These are phyloP conservation scores for Elanoides forficatus DNA, from an alignment of 2,113 vertebrate genomes.

Conservation along the genomic window DNA sequence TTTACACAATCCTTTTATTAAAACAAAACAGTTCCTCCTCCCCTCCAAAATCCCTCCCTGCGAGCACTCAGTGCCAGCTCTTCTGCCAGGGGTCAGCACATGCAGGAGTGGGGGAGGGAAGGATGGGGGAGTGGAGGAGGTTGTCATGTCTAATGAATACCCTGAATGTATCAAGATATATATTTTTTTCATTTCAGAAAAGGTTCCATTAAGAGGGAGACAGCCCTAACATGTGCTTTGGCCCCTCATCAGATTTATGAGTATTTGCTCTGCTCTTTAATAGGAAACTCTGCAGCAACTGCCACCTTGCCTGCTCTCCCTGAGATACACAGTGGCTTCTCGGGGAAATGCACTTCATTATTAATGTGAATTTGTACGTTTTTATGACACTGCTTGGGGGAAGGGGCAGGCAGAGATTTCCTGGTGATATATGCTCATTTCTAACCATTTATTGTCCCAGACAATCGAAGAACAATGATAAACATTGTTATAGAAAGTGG, in stretches of 20 bases:
- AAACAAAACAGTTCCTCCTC: conserved; percentile 12
- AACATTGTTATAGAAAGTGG: conserved; percentile 45
- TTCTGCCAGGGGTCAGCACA: conserved; percentile 36
- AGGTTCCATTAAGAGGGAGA: conserved; percentile 67
- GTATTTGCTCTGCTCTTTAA: conserved; percentile 58
- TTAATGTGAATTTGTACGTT: conserved; percentile 67
- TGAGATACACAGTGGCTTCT: conserved; percentile 63
- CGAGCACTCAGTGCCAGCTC: background rate
- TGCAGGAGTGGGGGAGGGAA: background rate
- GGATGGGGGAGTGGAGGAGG: conserved; percentile 20
- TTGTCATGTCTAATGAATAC: conserved; percentile 67
- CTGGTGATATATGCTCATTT: conserved; percentile 63
- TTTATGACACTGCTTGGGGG: conserved; percentile 64
- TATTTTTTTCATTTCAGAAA: conserved; percentile 65
- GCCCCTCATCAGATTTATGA: conserved; percentile 59
- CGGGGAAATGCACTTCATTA: conserved; percentile 65
- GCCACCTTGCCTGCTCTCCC: conserved; percentile 58
- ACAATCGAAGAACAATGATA: conserved; percentile 62
- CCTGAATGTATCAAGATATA: conserved; percentile 59
- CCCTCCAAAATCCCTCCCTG: conserved; percentile 8
- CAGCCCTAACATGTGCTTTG: conserved; percentile 59
- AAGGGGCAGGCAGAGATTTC: conserved; percentile 62
- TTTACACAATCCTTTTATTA: background rate
- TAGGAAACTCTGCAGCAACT: conserved; percentile 58
- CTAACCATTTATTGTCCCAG: conserved; percentile 65